These are phyloP conservation scores for Cerastoderma edule DNA, from an alignment of 2,888 invertebrate genomes.

Conservation along the genomic window DNA sequence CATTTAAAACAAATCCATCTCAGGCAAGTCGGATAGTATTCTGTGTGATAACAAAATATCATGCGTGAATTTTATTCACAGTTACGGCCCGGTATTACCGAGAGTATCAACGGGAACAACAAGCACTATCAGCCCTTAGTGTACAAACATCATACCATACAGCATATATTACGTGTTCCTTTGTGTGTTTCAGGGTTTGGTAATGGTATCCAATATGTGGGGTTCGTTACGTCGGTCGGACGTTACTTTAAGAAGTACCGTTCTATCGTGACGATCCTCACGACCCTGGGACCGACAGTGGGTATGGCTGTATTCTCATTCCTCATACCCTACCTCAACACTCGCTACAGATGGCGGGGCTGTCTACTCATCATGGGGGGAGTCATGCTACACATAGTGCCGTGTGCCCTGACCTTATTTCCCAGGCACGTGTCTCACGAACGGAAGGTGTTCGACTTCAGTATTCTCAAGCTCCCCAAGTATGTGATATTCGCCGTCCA, in stretches of 20 bases:
- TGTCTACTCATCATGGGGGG: conserved; percentile 46
- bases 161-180: neutral
- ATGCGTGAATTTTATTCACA: too few relatives aligned
- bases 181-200: conserved; percentile 46
- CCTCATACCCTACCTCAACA: conserved; percentile 37
- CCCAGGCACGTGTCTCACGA: conserved; percentile 18
- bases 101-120: too few relatives aligned
- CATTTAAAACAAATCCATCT: too few relatives aligned
- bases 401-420: conserved; percentile 41
- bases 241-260: conserved; percentile 45
- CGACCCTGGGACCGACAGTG: conserved; percentile 47
- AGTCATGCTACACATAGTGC: conserved; percentile 37
- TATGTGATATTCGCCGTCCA: conserved; percentile 40
- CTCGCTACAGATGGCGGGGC: conserved; percentile 33
- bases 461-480: conserved; percentile 29
- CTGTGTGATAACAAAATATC: too few relatives aligned
- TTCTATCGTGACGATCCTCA: conserved; percentile 37
- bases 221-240: conserved; percentile 43
- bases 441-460: conserved; percentile 21
- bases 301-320: conserved; percentile 51
- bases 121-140: too few relatives aligned
- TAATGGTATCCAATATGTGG: conserved; percentile 44
- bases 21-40: too few relatives aligned
- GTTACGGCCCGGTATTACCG: too few relatives aligned
- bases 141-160: too few relatives aligned